These are phyloP conservation scores for Natrix natrix DNA, from an alignment of 2,797 vertebrate genomes.

Conservation along the genomic window DNA sequence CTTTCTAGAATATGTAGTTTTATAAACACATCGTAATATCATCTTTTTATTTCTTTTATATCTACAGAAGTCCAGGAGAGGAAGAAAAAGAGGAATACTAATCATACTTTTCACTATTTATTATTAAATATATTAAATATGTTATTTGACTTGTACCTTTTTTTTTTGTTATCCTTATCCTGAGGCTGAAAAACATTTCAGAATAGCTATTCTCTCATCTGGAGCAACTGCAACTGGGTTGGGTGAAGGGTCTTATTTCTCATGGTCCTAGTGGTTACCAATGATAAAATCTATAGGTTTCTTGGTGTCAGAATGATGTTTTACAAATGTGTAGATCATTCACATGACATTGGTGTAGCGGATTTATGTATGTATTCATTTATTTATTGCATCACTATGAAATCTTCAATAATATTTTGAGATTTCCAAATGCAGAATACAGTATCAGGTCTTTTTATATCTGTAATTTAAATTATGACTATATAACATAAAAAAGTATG, in stretches of 20 bases:
- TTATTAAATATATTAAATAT: not conserved
- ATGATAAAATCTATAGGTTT: not conserved
- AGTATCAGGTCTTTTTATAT: too few species aligned
- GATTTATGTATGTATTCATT: too few species aligned
- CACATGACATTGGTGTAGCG: too few species aligned
- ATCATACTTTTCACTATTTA: not conserved
- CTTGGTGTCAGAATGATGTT: not conserved
- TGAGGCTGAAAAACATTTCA: not conserved
- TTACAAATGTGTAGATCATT: not conserved
- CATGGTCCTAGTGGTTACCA: not conserved
- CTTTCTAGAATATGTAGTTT: not conserved
- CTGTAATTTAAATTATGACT: too few species aligned
- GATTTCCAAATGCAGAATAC: too few species aligned
- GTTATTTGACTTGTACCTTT: not conserved
- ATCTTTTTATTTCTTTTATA: not conserved
- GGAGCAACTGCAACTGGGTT: too few species aligned
- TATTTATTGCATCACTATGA: too few species aligned
- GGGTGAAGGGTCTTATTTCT: not conserved
- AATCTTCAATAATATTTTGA: too few species aligned
- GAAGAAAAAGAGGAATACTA: not conserved
- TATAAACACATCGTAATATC: not conserved
- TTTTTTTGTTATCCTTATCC: not conserved
- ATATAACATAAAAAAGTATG: too few species aligned
- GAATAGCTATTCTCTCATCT: not conserved
- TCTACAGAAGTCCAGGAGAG: conserved; percentile 5